Base-by-base conservation (phyloP, 23 tunicate species). In the Trididemnum miniatum region DNA sequence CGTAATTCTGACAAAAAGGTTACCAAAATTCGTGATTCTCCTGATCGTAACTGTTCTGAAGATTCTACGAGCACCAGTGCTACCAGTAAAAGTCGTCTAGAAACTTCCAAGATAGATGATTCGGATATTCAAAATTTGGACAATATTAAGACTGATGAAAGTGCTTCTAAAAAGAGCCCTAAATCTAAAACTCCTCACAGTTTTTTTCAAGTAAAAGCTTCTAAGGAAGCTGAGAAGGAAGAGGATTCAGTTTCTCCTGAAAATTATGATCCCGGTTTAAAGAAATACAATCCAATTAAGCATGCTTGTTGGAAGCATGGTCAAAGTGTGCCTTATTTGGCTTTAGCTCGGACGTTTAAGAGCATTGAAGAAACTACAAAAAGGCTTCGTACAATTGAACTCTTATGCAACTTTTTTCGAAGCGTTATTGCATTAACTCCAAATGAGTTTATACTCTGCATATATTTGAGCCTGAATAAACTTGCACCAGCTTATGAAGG, bases 401-500 rank as follows among this genome's bases (percentile, higher is more conserved):
- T 81, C 33, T 54, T 93, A 26, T 35, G 89, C 79, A 93, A 93
- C 66, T 93, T 88, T 66, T 71, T 80, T 24, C 75, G 95, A 66
- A 89, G 91, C 78, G 95, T 95, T 5, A 90, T 89, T 51, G 88
- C 67, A 35, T 69, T 95, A 38, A 80, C 92, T 36, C 97, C 99
- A 1, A 91, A 96, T 32, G 97, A 96, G 54, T 65, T 91, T 30
- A 63, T 92, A 3, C 40, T 94, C 24, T 88, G 97, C 44, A 83
- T 96, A 0, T 89, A 96, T 71, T 57, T 96, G 34, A 84, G 94
- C 67, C 51, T 96, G 35, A 96, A 96, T 69, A 79, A 87, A 64
- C 77, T 96, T 27, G 99, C 97, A 0, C 94, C 99, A 1, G 94
- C 99, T n/a, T 96, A 96, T 76, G 97, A 96, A 78, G 99, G 99